Base-by-base conservation (phyloP, 2,888 invertebrate genomes). In the Megaustenia siamemsis region DNA sequence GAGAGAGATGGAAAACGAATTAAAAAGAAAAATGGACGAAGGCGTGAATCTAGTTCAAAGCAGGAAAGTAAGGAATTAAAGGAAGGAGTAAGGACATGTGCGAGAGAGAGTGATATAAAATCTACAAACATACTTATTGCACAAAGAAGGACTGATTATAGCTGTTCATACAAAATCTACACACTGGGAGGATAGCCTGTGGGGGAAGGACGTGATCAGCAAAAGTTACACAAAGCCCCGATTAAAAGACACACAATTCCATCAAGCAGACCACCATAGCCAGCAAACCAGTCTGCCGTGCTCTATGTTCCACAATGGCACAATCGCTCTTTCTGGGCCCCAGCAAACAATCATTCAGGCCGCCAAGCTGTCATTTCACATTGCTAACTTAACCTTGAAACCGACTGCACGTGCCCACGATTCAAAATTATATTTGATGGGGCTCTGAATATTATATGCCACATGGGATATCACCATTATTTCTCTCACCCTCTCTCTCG, bases 391-490 rank as follows among this genome's bases (percentile, higher is more conserved):
- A 28, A 18, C 66, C 80, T 38, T 80, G 28, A 71, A 79, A 80
- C 66, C 49, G 6, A 60, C 53, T 35, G 49, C 66, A 15, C 53
- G 75, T 66, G 63, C 53, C 38, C 18, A 40, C 63, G 28, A 40
- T 35, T 80, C 40, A 85, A 49, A 85, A 76, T 85, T 32, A 85
- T 85, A 81, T 69, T 69, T 81, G 81, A 85, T 81, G 53, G 81
- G 66, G 66, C 49, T 40, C 24, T 32, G 84, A 40, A 80, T 63
- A 68, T 85, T 76, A 85, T 84, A 56, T 66, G 43, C n/a, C 84
- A 40, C 84, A 5, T 38, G 84, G 76, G 84, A 75, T 3, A 60
- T 53, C 81, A n/a, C 63, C 40, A 45, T 24, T 35, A 49, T 43
- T 21, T 68, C 32, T n/a, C n/a, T n/a, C n/a, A n/a, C n/a, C n/a